These are phyloP conservation scores for Osmerus mordax DNA, from an alignment of 2,113 vertebrate species.

Conservation along the genomic window DNA sequence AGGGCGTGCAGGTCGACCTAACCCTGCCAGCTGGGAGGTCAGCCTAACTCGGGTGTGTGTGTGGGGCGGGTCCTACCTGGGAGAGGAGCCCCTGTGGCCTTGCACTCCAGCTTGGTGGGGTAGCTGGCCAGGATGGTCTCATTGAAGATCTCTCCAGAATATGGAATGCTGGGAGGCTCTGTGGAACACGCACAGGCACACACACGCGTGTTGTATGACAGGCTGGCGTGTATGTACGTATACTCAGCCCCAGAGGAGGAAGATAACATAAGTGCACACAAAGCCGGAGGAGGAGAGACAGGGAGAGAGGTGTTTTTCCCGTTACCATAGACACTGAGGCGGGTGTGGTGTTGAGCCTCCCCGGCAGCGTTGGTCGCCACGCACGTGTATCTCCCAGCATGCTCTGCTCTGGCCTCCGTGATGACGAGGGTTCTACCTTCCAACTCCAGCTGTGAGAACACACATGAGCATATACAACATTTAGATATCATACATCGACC, in stretches of 20 bases:
- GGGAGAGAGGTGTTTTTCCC: background rate
- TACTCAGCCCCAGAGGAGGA: no score
- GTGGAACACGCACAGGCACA: constrained; percentile 26
- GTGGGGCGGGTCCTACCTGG: constrained; percentile 73
- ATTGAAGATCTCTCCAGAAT: constrained; percentile 79
- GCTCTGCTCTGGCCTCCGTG: constrained; percentile 73
- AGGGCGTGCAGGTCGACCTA: background rate
- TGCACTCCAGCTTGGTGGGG: constrained; percentile 84
- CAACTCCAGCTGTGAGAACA: constrained; percentile 81
- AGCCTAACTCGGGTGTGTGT: background rate
- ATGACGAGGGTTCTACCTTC: constrained; percentile 83
- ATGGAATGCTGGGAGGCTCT: constrained; percentile 87
- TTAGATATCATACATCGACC: no score
- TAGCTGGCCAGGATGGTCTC: constrained; percentile 85
- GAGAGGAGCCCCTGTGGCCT: constrained; percentile 80
- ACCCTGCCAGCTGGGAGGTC: background rate
- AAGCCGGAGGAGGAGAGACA: background rate
- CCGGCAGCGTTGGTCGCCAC: constrained; percentile 94
- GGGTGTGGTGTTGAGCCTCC: constrained; percentile 83
- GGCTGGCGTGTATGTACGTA: no score
- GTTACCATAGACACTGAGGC: constrained; percentile 89
- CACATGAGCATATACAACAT: background rate
- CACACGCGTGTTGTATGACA: constrained; percentile 12
- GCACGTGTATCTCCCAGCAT: constrained; percentile 89
- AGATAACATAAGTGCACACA: background rate